phyloP scores from a whole-genome alignment of 2,888 invertebrate genomes.

The Epinotia nisella region DNA sequence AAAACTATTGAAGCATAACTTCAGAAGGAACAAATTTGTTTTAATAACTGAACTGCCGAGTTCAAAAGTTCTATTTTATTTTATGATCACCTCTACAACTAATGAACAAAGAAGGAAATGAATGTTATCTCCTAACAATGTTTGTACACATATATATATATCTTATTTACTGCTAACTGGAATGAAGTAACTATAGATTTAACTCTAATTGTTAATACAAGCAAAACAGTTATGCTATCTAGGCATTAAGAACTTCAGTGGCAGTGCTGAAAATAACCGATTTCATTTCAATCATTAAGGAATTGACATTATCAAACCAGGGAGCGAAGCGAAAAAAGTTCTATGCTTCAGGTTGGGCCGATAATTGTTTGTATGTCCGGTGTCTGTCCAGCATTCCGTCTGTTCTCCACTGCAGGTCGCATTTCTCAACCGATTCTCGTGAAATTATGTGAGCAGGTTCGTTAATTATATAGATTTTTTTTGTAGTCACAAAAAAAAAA shows the following conservation, averaged over 20 bases:
- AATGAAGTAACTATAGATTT: background rate
- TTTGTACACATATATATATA: background rate
- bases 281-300: background rate
- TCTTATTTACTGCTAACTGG: background rate
- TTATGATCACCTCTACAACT: background rate
- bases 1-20: background rate
- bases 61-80: background rate
- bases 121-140: background rate
- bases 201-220: background rate
- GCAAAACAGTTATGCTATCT: background rate
- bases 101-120: background rate
- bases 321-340: no score
- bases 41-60: background rate
- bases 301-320: background rate
- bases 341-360: no score
- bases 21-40: background rate
- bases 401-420: no score
- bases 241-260: background rate
- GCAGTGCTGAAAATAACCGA: background rate
- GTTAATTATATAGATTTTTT: no score
- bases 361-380: no score
- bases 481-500: no score
- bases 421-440: no score
- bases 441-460: no score
- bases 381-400: no score